Base-by-base conservation (phyloP, 2,113 vertebrate species). In the Peromyscus californicus region DNA sequence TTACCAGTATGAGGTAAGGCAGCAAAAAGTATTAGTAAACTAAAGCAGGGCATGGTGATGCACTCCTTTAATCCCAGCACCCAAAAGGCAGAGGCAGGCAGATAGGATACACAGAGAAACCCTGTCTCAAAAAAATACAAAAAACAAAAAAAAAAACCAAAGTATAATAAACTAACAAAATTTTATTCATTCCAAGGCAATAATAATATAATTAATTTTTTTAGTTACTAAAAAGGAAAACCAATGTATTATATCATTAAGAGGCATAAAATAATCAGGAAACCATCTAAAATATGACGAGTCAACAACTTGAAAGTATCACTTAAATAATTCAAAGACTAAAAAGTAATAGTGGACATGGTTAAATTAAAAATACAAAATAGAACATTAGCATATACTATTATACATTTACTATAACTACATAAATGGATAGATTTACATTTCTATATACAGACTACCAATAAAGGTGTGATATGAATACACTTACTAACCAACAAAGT, bases 311-410 rank as follows among this genome's bases (percentile, higher is more conserved):
- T 84, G 91, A 90, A 94, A 93, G 72, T 48, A 91, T 0, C n/a
- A 87, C 15, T 39, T 93, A 79, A 91, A n/a, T 78, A 87, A 65
- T 79, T 85, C 36, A 94, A 22, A 91, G 33, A 85, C 42, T 74
- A 96, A 88, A 96, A 88, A 36, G n/a, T 67, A 89, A 95, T 36
- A 90, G 1, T 93, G 65, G 5, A 79, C 17, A 91, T 33, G 5
- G 74, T 96, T 76, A 94, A 94, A 65, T 89, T 95, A 93, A 59
- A 91, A 90, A 79, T 61, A 54, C 33, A 82, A 82, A 92, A 59
- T 45, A 67, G 9, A 80, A n/a, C 33, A 22, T 36, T 13, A 90
- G 63, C 69, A 42, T 3, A 45, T 74, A 31, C 84, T 51, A 76
- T 11, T 72, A 86, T 0, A 76, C 3, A 61, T 90, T 95, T 96